A percentile compares a stretch with the other conserved stretches of the same genome.
Evolutionary conservation across 2,797 vertebrate genomes (phyloP).

Genomic region (Dromococcyx pavoninus): DNA sequence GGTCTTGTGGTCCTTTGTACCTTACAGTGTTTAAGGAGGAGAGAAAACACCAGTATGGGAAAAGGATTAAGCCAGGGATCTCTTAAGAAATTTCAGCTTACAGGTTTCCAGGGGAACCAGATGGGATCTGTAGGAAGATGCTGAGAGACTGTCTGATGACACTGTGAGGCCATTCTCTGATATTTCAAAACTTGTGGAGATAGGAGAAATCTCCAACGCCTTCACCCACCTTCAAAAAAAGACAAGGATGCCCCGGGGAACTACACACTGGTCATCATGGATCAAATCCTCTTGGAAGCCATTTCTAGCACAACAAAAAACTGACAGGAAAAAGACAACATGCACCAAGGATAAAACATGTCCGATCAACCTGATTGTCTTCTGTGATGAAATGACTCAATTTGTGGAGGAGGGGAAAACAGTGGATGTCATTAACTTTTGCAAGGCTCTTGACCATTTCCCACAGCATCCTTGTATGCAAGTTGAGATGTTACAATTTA

Average conservation of each 20-base stretch:
- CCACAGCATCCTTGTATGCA: neutral
- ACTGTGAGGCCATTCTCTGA: neutral
- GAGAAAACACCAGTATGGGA: neutral
- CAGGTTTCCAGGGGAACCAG: neutral
- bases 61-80: neutral
- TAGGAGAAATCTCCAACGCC: neutral
- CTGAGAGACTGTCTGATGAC: neutral
- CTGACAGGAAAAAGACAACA: neutral
- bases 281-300: neutral
- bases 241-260: neutral
- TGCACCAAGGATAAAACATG: neutral
- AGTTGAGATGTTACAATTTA: neutral
- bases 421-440: neutral
- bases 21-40: neutral
- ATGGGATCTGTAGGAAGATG: slow-evolving; percentile 24
- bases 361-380: neutral
- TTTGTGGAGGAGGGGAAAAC: neutral
- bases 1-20: neutral
- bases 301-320: neutral
- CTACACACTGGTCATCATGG: neutral
- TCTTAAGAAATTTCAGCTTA: neutral
- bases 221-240: neutral
- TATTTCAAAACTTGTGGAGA: neutral
- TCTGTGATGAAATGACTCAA: neutral
- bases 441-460: neutral